A percentile compares a stretch with the other conserved stretches of the same genome.
These are phyloP conservation scores for Spodoptera littoralis DNA, from an alignment of 2,888 invertebrate species.

Conservation along the genomic window DNA sequence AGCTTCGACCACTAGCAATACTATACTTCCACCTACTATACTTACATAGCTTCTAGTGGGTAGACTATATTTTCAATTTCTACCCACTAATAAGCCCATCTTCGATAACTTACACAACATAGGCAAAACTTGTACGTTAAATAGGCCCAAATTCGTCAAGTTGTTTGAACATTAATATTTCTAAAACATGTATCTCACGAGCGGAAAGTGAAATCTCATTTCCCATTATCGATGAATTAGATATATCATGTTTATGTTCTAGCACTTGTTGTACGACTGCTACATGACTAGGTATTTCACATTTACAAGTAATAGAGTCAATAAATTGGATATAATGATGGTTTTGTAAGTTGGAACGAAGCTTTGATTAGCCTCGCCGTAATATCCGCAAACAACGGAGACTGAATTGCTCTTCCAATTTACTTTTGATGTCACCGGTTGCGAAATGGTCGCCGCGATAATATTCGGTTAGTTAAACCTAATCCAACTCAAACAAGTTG, in stretches of 20 bases:
- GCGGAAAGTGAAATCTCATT: slow-evolving; percentile 26
- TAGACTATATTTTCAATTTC: slow-evolving; percentile 28
- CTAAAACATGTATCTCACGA: background rate
- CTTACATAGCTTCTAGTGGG: slow-evolving; percentile 3
- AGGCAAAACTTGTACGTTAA: slow-evolving; percentile 12
- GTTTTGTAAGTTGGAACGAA: slow-evolving; percentile 29
- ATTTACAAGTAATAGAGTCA: slow-evolving; percentile 26
- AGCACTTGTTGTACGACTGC: slow-evolving; percentile 11
- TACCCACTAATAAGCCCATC: slow-evolving; percentile 28
- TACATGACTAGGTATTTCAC: background rate
- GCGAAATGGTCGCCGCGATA: slow-evolving; percentile 28
- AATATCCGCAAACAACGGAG: slow-evolving; percentile 40
- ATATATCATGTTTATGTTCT: slow-evolving; percentile 20
- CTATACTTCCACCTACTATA: slow-evolving; percentile 19
- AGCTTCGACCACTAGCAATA: slow-evolving; percentile 19
- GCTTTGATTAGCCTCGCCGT: slow-evolving; percentile 41
- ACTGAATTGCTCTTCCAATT: slow-evolving; percentile 45
- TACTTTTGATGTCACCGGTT: slow-evolving; percentile 50
- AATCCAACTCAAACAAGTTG: slow-evolving; percentile 28
- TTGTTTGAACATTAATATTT: slow-evolving; percentile 19
- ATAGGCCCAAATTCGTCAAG: slow-evolving; percentile 28
- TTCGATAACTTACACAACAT: slow-evolving; percentile 27
- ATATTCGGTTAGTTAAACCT: slow-evolving; percentile 26
- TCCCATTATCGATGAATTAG: slow-evolving; percentile 5
- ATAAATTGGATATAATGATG: slow-evolving; percentile 33